These are phyloP conservation scores for Brachyhypopomus gauderio DNA, from an alignment of 2,113 vertebrate species.

Conservation along the genomic window DNA sequence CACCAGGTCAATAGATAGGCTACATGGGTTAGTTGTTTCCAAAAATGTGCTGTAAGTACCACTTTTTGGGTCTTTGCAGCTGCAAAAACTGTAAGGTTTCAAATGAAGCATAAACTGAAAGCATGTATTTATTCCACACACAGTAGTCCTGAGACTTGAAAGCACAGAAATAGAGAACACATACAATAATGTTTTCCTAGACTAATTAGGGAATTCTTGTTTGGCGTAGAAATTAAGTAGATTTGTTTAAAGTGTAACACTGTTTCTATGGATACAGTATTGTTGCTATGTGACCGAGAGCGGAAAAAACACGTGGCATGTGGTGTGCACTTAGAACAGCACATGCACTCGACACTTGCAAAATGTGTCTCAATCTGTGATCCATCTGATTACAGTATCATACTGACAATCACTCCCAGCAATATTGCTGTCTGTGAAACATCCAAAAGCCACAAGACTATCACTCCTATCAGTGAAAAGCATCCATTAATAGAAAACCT, in stretches of 20 bases:
- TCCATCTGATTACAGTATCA: slow-evolving; percentile 39
- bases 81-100: no score
- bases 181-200: slow-evolving; percentile 5
- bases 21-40: no score
- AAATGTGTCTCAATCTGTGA: slow-evolving; percentile 34
- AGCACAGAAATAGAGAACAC: neutral
- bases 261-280: slow-evolving; percentile 69
- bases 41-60: no score
- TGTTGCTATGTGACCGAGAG: slow-evolving; percentile 69
- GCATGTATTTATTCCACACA: neutral
- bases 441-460: neutral
- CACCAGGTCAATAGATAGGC: no score
- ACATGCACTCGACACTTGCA: slow-evolving; percentile 23
- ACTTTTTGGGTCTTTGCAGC: no score
- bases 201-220: slow-evolving; percentile 47
- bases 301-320: slow-evolving; percentile 49
- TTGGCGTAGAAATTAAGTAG: slow-evolving; percentile 13
- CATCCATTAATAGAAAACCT: neutral
- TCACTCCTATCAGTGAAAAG: slow-evolving; percentile 5
- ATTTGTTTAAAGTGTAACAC: slow-evolving; percentile 65
- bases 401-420: slow-evolving; percentile 12
- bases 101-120: neutral
- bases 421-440: slow-evolving; percentile 42
- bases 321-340: slow-evolving; percentile 34
- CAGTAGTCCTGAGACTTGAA: neutral